phyloP scores from a whole-genome alignment of 1,140 invertebrate genomes.

The Drosophila kanapiae region DNA sequence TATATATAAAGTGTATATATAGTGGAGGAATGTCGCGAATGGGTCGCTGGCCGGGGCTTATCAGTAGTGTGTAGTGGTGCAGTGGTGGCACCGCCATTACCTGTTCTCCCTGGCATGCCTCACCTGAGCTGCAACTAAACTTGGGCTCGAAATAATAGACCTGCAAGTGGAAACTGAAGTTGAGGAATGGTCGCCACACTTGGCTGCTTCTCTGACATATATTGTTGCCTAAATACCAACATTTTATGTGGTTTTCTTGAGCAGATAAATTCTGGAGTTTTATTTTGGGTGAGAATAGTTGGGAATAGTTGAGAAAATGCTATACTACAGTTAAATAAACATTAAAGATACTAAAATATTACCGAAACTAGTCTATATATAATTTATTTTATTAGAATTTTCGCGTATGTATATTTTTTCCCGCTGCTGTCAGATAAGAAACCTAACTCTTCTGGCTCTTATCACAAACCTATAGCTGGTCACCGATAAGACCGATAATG shows the following conservation, averaged over 20 bases:
- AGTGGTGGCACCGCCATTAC: conserved; percentile 27
- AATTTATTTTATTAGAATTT: background rate
- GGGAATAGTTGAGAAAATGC: no score
- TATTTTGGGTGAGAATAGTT: background rate
- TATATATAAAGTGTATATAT: background rate
- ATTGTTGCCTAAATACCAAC: background rate
- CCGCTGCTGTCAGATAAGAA: conserved; percentile 6
- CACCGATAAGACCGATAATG: conserved; percentile 30
- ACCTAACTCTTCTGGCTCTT: conserved; percentile 4
- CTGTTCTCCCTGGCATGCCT: conserved; percentile 19
- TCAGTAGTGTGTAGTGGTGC: conserved; percentile 24
- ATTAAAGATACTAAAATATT: background rate
- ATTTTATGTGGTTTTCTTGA: conserved; percentile 1
- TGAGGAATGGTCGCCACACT: conserved; percentile 8
- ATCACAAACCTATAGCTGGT: background rate
- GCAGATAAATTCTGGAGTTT: background rate
- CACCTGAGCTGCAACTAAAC: conserved; percentile 16
- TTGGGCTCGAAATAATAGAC: conserved; percentile 7
- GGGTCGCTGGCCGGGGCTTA: conserved; percentile 41
- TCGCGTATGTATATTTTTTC: background rate
- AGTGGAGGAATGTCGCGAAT: conserved; percentile 40
- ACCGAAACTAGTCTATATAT: no score
- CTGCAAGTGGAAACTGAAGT: background rate
- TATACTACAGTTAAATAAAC: no score
- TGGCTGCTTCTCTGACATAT: background rate